Base-by-base conservation (phyloP, 37 sponge, comb jelly and placozoan genomes). In the Geodia barretti region DNA sequence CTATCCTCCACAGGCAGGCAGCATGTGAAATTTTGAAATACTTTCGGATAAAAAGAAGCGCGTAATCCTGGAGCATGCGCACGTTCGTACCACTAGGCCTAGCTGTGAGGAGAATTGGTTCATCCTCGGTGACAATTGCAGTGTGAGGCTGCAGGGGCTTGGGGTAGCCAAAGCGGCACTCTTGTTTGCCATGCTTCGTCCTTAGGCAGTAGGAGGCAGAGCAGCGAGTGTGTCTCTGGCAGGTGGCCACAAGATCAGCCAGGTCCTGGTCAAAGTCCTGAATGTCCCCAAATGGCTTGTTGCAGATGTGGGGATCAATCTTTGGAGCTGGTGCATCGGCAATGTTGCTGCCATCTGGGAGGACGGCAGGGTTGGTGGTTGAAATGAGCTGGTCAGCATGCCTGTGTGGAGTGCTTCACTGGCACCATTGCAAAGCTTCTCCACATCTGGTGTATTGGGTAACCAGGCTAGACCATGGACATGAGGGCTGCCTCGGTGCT, bases 381-480 rank as follows among this genome's bases (percentile, higher is more conserved):
- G 63, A 71, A 30, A 88, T n/a, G 0, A 76, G 38, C 19, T 29
- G 61, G 70, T 88, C 74, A 0, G 74, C 74, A 70, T 73, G 77
- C 24, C 58, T n/a, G 66, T 34, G 17, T 79, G 38, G n/a, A n/a
- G n/a, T 36, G 68, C 74, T n/a, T n/a, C n/a, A n/a, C n/a, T n/a
- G n/a, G n/a, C n/a, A n/a, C n/a, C n/a, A n/a, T n/a, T n/a, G n/a
- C n/a, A n/a, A 19, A 60, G 17, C 80, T 79, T 43, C 62, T 76
- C 77, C 29, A 76, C 82, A 69, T 82, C 40, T 29, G 88, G 88
- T 40, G 88, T 78, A 78, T 72, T 70, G 17, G 7, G 40, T 3
- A 89, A 37, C 80, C 90, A 89, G 0, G 80, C 84, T 19, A 89
- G 60, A 0, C 85, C 90, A 68, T 89, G 90, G 2, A 87, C 78